Evolutionary conservation across 2,113 vertebrate species (phyloP), one percentile per base, ranked within the genome.

Genomic region (Chlamydotis undulata): DNA sequence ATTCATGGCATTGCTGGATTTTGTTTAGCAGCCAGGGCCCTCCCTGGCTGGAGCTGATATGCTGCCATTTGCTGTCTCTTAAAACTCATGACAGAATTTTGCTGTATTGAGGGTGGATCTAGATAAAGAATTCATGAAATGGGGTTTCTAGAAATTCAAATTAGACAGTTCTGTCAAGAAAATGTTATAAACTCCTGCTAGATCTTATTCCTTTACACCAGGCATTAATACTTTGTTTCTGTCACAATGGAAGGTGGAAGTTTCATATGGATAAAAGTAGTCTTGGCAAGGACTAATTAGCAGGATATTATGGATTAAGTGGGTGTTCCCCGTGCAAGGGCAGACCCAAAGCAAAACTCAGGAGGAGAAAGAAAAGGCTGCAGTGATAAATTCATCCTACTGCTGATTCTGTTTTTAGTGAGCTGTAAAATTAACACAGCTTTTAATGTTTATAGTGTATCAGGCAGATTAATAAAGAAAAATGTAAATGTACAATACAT

Each of bases 391-490:
- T 83, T 77, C 22, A 16, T 35, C 57, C 31, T 61, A 13, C 65
- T 90, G 77, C 60, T n/a, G 17, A 8, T 57, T 68, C 45, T 90
- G 14, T 69, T 70, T 64, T 95, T 87, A 74, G 63, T 92, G 76
- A 90, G 56, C 71, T 95, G 33, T 94, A 94, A 91, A 95, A 94
- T 82, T 70, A 87, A 77, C 50, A 78, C 15, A 29, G 64, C 77
- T 94, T 90, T 82, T n/a, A 65, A 31, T 71, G 50, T 89, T 91
- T 89, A 63, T 33, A 52, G 63, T 80, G 76, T 70, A 81, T 83
- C 24, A 45, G 87, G 52, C 31, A 45, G 35, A 43, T 85, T 77
- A 65, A 70, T 56, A 45, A 75, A 47, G 33, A 83, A 82, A 92
- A 83, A 75, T 67, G 57, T 83, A 78, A 84, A 90, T 13, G 37